Evolutionary conservation across 2,113 vertebrate species (phyloP).

Genomic region (Pelecanus crispus): DNA sequence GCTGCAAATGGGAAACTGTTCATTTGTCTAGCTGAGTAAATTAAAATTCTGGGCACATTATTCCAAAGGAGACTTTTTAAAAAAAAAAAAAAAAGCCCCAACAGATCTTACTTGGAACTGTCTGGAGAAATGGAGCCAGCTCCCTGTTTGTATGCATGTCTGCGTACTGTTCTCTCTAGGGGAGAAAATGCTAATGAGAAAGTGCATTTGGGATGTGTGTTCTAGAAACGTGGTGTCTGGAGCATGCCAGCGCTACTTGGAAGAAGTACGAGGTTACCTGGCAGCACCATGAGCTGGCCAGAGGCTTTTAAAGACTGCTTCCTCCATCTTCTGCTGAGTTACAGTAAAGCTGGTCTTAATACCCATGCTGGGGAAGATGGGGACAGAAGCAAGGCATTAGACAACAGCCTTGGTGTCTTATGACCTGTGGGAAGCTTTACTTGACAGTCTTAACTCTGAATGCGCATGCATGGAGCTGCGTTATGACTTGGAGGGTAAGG

Average conservation of each 20-base stretch:
- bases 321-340: not conserved
- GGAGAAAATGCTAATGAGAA: not conserved
- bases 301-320: not conserved
- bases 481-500: not conserved
- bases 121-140: not conserved
- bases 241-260: not conserved
- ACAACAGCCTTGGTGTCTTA: not conserved
- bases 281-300: not conserved
- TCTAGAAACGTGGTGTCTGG: not conserved
- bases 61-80: not conserved
- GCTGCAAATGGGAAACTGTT: not conserved
- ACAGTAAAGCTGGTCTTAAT: not conserved
- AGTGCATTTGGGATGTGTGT: not conserved
- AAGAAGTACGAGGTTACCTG: not conserved
- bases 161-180: not conserved
- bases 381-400: not conserved
- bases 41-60: not conserved
- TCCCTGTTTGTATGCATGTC: not conserved
- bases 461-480: fast-evolving
- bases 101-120: not conserved
- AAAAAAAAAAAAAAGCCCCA: not conserved
- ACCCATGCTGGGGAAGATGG: not conserved
- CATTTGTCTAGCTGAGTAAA: not conserved
- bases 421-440: not conserved
- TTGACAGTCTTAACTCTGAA: not conserved